phyloP scores from a whole-genome alignment of 2,888 invertebrate genomes.

The Coelopa pilipes region DNA sequence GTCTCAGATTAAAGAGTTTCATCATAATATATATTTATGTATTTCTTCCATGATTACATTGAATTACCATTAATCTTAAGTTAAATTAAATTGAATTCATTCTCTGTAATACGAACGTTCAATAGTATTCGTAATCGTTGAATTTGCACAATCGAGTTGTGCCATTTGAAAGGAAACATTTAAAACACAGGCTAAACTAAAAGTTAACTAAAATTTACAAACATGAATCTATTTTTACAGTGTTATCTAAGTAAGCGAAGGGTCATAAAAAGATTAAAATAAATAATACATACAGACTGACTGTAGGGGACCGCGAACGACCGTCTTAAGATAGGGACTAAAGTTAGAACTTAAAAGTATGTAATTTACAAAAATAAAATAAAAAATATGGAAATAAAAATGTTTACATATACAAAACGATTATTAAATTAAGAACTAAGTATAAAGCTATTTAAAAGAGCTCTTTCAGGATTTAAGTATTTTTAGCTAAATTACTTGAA shows the following conservation, averaged over 20 bases:
- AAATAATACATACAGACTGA: background rate
- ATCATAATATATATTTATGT: background rate
- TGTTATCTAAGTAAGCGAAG: background rate
- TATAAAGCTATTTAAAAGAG: background rate
- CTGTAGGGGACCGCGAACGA: no score
- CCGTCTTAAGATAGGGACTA: background rate
- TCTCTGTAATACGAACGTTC: no score
- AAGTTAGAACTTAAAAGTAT: background rate
- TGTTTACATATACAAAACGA: background rate
- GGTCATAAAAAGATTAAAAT: slow-evolving; percentile 2
- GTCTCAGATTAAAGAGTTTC: no score
- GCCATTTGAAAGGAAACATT: no score
- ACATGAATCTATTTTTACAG: slow-evolving; percentile 11
- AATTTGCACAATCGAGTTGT: no score
- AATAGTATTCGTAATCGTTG: no score
- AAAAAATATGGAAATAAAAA: slow-evolving; percentile 1
- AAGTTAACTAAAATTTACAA: background rate
- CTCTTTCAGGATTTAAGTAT: background rate
- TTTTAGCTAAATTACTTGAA: slow-evolving; percentile 3
- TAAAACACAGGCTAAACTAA: background rate
- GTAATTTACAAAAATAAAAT: background rate
- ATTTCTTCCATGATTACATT: background rate
- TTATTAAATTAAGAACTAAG: background rate
- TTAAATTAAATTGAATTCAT: no score
- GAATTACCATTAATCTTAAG: background rate